Evolutionary conservation across 37 sponge, comb jelly and placozoan genomes (phyloP).

Genomic region (Spongilla lacustris): DNA sequence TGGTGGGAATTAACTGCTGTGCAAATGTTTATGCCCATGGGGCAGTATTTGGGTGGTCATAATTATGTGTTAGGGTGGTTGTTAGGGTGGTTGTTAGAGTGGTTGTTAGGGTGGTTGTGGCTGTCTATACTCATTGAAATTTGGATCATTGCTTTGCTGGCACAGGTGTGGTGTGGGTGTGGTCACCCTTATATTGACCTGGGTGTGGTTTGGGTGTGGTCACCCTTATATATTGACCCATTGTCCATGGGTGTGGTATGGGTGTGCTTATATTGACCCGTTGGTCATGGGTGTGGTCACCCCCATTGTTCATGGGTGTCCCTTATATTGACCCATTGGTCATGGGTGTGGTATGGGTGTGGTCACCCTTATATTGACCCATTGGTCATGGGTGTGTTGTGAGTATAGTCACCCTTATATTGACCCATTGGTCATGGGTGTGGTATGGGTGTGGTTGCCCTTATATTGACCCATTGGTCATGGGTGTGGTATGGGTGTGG

Average conservation of each 20-base stretch:
- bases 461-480: neutral
- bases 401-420: neutral
- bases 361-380: neutral
- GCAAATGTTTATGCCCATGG: too few species aligned
- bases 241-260: neutral
- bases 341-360: neutral
- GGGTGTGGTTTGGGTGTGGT: too few species aligned
- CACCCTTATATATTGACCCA: too few species aligned
- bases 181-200: too few species aligned
- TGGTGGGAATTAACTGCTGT: too few species aligned
- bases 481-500: neutral
- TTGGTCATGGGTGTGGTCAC: neutral
- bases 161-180: too few species aligned
- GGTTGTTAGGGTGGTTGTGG: too few species aligned
- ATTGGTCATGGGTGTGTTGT: neutral
- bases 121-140: too few species aligned
- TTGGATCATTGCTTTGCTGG: too few species aligned
- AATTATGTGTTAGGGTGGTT: too few species aligned
- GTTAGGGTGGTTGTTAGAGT: too few species aligned
- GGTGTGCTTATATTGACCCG: neutral
- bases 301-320: neutral
- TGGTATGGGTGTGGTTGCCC: conserved; percentile 1
- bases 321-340: neutral
- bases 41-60: too few species aligned
- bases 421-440: neutral